Base-by-base conservation (phyloP, 1,140 invertebrate genomes). In the Drosophila cardini region DNA sequence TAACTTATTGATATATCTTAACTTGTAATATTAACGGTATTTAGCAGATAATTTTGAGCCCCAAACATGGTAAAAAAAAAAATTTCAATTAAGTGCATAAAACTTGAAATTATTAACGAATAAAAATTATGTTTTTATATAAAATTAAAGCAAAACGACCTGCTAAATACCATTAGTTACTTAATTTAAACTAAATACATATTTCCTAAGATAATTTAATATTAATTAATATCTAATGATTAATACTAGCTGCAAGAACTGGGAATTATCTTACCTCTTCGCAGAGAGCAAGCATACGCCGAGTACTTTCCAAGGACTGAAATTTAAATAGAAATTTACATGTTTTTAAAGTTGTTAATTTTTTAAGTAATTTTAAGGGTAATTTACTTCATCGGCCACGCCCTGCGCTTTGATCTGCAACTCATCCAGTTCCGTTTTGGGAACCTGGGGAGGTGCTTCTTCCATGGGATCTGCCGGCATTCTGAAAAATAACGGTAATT, bases 211-310 rank as follows among this genome's bases (percentile, higher is more conserved):
- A 4, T 26, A 4, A 26, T 0, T 26, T 4, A 26, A 15, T 56
- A 40, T 26, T 26, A 26, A 4, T 26, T 4, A 26, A 15, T 56
- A 40, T 7, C 0, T 18, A 21, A 18, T 10, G 13, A 57, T 16
- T 38, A 38, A 36, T 16, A 1, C 15, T 40, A 40, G 18, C n/a
- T 7, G 8, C 16, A 4, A 26, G 10, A 10, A 1, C 43, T 42
- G 6, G 2, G 0, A 45, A 8, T 58, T 7, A 45, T 56, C 95
- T 96, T 95, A 99, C 98, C 97, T 99, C 98, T 93, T 99, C 98
- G 93, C 98, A 98, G 93, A 99, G 94, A 69, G 95, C 94, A 93
- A 99, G 94, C 98, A 99, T 99, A 91, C 98, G 97, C 87, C 98
- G 94, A 21, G 98, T 99, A 86, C 97, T 97, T 93, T 99, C 98